Evolutionary conservation across 2,888 invertebrate genomes (phyloP).

Genomic region (Eilema sororculum): DNA sequence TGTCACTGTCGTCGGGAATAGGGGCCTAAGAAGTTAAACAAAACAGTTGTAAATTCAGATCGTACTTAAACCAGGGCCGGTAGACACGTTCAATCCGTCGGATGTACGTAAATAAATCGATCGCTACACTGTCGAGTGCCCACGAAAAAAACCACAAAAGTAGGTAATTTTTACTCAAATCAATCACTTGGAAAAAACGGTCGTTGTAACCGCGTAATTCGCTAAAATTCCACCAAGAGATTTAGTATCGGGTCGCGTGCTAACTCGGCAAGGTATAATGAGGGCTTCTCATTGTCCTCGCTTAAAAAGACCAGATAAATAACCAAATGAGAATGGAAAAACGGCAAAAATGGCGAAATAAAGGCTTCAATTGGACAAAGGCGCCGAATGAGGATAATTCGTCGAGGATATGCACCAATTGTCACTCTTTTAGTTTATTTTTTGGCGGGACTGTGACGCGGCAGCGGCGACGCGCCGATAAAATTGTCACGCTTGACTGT

Average conservation of each 20-base stretch:
- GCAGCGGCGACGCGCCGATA: slow-evolving; percentile 65
- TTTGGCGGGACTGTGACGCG: slow-evolving; percentile 70
- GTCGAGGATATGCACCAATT: slow-evolving; percentile 86
- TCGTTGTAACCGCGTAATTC: slow-evolving; percentile 81
- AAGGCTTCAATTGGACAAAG: slow-evolving; percentile 85
- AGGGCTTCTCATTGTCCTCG: slow-evolving; percentile 74
- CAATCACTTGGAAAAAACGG: slow-evolving; percentile 83
- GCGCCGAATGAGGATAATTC: slow-evolving; percentile 85
- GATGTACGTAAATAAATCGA: slow-evolving; percentile 31
- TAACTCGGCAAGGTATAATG: slow-evolving; percentile 81
- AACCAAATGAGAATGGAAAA: slow-evolving; percentile 87
- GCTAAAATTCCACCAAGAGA: slow-evolving; percentile 84
- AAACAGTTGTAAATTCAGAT: slow-evolving; percentile 8
- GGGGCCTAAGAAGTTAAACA: not conserved
- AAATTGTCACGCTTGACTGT: slow-evolving; percentile 71
- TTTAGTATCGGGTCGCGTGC: slow-evolving; percentile 82
- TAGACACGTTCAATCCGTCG: slow-evolving; percentile 39
- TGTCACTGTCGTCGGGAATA: no score
- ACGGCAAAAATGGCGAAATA: slow-evolving; percentile 85
- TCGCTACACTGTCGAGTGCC: slow-evolving; percentile 34
- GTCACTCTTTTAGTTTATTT: slow-evolving; percentile 83
- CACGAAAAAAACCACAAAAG: slow-evolving; percentile 65
- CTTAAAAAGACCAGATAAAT: slow-evolving; percentile 85
- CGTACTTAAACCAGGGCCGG: slow-evolving; percentile 17
- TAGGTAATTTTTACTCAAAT: slow-evolving; percentile 84